Evolutionary conservation across 2,797 vertebrate species (phyloP), one percentile per base, ranked within the genome.

Genomic region (Ctenochaetus hawaiiensis): DNA sequence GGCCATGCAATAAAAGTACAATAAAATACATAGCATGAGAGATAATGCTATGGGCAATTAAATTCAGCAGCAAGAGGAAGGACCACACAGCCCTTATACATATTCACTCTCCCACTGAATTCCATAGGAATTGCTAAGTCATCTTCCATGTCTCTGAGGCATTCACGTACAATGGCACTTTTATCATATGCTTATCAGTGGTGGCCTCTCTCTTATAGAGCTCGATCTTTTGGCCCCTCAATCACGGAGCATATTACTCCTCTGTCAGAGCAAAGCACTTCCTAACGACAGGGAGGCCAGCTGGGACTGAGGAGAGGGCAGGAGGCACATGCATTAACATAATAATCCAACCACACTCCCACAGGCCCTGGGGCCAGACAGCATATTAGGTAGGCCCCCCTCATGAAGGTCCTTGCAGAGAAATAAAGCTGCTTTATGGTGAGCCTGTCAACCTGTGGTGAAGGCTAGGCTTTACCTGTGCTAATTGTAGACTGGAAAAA

Each of bases 221-320:
- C 82, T 84, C 96, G 96, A 96, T 97, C 97, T 97, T 97, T 97
- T 98, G 97, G 96, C 97, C 98, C 98, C 97, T 99, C 98, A 98
- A 97, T 99, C 97, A 97, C 82, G 95, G 95, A 97, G 97, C 97
- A 97, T 98, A 99, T 99, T 98, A 99, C 97, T 97, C 94, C 96
- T 96, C 97, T 97, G 98, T 98, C 97, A 97, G 96, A 96, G 97
- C 96, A 96, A 97, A 98, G 97, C 97, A 96, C 96, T 96, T 96
- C 95, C 95, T 97, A 97, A 97, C 96, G 96, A 97, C 97, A 89
- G 97, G 95, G 96, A 97, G 95, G 96, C 96, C 97, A 98, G 97
- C 97, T 99, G 98, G 97, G 97, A 98, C 94, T 95, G 96, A 96
- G 95, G 94, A 97, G 97, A 97, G 97, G 97, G 97, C 98, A 97